Conservation (phyloP, 2,888 invertebrate genomes). For the Rhamnusium bicolor region DNA sequence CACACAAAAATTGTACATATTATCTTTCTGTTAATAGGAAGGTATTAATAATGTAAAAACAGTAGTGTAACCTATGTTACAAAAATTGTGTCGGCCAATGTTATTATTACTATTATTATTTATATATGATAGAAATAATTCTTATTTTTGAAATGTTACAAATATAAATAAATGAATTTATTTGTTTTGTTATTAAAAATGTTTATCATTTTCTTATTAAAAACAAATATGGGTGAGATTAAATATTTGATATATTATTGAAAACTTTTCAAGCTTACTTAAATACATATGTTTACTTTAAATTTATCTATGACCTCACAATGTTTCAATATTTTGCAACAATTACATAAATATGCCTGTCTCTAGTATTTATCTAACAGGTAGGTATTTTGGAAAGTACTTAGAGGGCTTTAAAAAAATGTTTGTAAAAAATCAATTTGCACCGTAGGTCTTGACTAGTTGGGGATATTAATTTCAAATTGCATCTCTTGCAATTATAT, state of each 20-base stretch:
- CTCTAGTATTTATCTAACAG: background rate
- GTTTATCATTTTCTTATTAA: slow-evolving; percentile 24
- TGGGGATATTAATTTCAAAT: too few relatives aligned
- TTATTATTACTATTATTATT: too few relatives aligned
- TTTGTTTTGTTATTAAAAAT: slow-evolving; percentile 13
- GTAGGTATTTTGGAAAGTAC: background rate
- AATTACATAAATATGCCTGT: background rate
- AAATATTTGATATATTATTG: slow-evolving; percentile 27
- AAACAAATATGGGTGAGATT: slow-evolving; percentile 30
- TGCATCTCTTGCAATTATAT: too few relatives aligned
- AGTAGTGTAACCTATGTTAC: too few relatives aligned
- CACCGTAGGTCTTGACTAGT: too few relatives aligned
- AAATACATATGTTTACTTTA: slow-evolving; percentile 18
- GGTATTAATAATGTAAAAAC: too few relatives aligned
- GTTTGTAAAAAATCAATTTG: too few relatives aligned
- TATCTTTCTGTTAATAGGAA: too few relatives aligned
- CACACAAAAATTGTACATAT: too few relatives aligned
- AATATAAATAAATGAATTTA: background rate
- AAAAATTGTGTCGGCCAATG: too few relatives aligned
- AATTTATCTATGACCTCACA: slow-evolving; percentile 24
- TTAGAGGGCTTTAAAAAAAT: too few relatives aligned
- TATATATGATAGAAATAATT: too few relatives aligned
- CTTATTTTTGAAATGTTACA: background rate
- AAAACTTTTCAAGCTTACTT: slow-evolving; percentile 27
- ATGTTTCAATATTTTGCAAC: slow-evolving; percentile 12